Evolutionary conservation across 23 tunicate species (phyloP).

Genomic region (Diplosoma virens): DNA sequence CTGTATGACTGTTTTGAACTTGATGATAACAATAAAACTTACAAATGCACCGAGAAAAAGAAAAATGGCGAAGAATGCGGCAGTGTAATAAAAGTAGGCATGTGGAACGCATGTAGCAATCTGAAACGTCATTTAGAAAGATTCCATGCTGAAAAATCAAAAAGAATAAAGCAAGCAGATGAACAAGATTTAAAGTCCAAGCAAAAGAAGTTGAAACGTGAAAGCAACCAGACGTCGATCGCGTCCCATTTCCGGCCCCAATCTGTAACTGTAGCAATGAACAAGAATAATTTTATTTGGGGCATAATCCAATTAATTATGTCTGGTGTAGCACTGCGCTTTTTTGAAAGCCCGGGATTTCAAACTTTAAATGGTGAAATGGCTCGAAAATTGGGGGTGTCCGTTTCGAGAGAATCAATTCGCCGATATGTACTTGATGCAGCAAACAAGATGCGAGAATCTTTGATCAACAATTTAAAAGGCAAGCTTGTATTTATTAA

Average conservation of each 20-base stretch:
- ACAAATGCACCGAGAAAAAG: too few species aligned
- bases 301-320: not conserved
- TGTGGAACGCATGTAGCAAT: too few species aligned
- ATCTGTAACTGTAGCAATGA: not conserved
- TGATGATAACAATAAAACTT: too few species aligned
- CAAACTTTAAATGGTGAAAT: slow-evolving; percentile 7
- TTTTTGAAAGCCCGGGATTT: slow-evolving; percentile 12
- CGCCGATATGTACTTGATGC: not conserved
- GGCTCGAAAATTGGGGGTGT: not conserved
- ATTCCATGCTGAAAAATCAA: not conserved
- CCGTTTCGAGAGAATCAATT: slow-evolving; percentile 9
- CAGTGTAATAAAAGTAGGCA: too few species aligned
- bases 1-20: too few species aligned
- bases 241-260: not conserved
- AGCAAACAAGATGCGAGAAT: not conserved
- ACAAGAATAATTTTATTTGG: not conserved
- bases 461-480: not conserved
- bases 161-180: slow-evolving; percentile 9
- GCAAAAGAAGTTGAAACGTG: not conserved
- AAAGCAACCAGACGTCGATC: not conserved
- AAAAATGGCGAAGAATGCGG: too few species aligned
- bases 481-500: slow-evolving; percentile 5
- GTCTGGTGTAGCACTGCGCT: slow-evolving; percentile 6
- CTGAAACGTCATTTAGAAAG: too few species aligned
- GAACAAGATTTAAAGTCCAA: slow-evolving; percentile 1